These are phyloP conservation scores for Lingula anatina DNA, from an alignment of 2,888 invertebrate species.

Conservation along the genomic window DNA sequence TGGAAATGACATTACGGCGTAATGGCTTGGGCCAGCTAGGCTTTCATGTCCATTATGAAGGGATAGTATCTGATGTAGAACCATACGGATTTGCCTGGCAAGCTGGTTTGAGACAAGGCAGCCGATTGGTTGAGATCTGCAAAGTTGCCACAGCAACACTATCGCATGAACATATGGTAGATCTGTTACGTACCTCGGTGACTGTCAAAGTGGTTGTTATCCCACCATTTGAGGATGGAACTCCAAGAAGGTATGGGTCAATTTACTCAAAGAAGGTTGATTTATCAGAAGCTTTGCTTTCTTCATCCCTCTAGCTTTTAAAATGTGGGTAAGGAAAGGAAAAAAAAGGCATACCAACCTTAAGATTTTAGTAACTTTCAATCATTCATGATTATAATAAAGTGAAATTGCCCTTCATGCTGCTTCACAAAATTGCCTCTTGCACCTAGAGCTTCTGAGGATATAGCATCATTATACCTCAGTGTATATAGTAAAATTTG, in stretches of 20 bases:
- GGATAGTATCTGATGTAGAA: constrained; percentile 91
- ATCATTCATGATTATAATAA: too few relatives aligned
- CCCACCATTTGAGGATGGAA: constrained; percentile 67
- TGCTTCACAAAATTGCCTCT: too few relatives aligned
- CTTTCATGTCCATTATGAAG: constrained; percentile 77
- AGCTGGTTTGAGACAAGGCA: constrained; percentile 84
- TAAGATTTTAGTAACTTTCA: too few relatives aligned
- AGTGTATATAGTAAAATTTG: too few relatives aligned
- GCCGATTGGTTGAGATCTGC: constrained; percentile 84
- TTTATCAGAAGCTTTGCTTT: too few relatives aligned
- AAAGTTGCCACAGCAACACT: constrained; percentile 84
- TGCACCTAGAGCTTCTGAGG: too few relatives aligned
- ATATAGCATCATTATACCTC: too few relatives aligned
- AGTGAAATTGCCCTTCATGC: too few relatives aligned
- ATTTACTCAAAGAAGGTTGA: too few relatives aligned
- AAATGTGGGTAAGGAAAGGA: too few relatives aligned
- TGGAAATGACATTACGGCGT: constrained; percentile 74
- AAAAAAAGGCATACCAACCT: too few relatives aligned
- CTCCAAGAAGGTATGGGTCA: constrained; percentile 54
- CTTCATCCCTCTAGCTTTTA: too few relatives aligned
- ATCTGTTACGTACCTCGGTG: constrained; percentile 81
- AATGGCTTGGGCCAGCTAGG: constrained; percentile 81
- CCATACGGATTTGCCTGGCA: constrained; percentile 56
- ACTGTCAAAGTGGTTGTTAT: constrained; percentile 80
- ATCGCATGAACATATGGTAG: constrained; percentile 88